A percentile compares a stretch with the other conserved stretches of the same genome.
These are phyloP conservation scores for Panopea generosa DNA, from an alignment of 2,888 invertebrate genomes.

Conservation along the genomic window DNA sequence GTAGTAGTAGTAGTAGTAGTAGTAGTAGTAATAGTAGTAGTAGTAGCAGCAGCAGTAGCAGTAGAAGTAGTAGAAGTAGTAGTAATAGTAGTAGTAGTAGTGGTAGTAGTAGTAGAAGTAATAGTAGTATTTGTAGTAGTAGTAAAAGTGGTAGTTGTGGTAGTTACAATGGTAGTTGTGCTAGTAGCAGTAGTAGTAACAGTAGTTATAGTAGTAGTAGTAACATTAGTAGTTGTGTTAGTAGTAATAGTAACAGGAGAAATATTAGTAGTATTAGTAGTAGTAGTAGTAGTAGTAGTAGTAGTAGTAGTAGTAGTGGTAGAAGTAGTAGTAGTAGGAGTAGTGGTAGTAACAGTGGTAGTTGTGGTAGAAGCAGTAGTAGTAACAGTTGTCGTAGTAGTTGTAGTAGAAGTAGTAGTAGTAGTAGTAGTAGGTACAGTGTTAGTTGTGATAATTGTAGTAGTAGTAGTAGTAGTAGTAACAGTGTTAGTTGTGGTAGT, in stretches of 20 bases:
- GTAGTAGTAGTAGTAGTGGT: slow-evolving; percentile 4
- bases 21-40: slow-evolving; percentile 20
- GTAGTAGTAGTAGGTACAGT: background rate
- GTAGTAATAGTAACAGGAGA: slow-evolving; percentile 11
- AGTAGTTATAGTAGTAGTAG: slow-evolving; percentile 15
- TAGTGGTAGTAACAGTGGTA: background rate
- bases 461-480: no score
- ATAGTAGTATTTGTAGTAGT: slow-evolving; percentile 15
- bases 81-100: slow-evolving; percentile 8
- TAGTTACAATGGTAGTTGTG: background rate
- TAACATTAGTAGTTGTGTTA: slow-evolving; percentile 17
- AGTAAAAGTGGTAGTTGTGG: background rate
- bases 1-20: slow-evolving; percentile 17
- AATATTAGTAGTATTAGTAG: background rate
- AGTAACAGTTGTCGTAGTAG: slow-evolving; percentile 2
- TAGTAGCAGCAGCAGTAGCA: slow-evolving; percentile 6
- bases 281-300: slow-evolving; percentile 17
- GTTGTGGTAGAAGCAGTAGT: background rate
- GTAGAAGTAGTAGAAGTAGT: slow-evolving; percentile 7
- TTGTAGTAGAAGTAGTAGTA: background rate
- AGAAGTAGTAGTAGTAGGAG: no score
- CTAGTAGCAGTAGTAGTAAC: background rate
- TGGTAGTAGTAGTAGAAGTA: slow-evolving; percentile 4
- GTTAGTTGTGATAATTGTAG: background rate
- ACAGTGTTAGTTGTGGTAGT: no score